Evolutionary conservation across 2,113 vertebrate genomes (phyloP).

Genomic region (Ornithorhynchus anatinus): DNA sequence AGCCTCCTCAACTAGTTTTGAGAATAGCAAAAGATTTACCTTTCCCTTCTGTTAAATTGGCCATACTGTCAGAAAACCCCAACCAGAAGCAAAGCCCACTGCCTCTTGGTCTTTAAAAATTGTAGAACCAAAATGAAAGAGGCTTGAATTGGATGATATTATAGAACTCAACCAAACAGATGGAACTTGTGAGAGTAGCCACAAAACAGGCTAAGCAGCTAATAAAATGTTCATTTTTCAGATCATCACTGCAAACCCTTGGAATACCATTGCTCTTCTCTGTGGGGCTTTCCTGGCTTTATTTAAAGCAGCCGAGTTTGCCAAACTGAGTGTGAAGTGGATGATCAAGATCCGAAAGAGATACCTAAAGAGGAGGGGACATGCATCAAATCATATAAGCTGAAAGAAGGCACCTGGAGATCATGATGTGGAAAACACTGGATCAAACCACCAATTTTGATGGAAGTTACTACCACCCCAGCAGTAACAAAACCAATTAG

Average conservation of each 20-base stretch:
- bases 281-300: slow-evolving; percentile 95
- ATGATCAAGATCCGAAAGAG: slow-evolving; percentile 91
- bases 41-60: too few species aligned
- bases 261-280: slow-evolving; percentile 91
- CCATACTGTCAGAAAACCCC: too few species aligned
- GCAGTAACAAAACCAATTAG: background rate
- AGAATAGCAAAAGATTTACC: too few species aligned
- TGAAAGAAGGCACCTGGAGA: slow-evolving; percentile 56
- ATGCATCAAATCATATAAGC: slow-evolving; percentile 81
- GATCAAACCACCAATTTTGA: background rate
- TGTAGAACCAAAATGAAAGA: too few species aligned
- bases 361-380: slow-evolving; percentile 79
- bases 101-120: too few species aligned
- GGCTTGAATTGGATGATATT: too few species aligned
- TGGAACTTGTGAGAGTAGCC: too few species aligned
- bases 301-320: slow-evolving; percentile 96
- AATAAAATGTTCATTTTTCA: slow-evolving; percentile 63
- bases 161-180: too few species aligned
- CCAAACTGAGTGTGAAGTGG: slow-evolving; percentile 92
- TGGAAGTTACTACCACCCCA: background rate
- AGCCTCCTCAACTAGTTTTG: too few species aligned
- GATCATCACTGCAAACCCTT: slow-evolving; percentile 95
- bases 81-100: too few species aligned
- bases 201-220: background rate
- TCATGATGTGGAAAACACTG: background rate